phyloP scores from a whole-genome alignment of 2,888 invertebrate genomes.

The Quadriops clusia region DNA sequence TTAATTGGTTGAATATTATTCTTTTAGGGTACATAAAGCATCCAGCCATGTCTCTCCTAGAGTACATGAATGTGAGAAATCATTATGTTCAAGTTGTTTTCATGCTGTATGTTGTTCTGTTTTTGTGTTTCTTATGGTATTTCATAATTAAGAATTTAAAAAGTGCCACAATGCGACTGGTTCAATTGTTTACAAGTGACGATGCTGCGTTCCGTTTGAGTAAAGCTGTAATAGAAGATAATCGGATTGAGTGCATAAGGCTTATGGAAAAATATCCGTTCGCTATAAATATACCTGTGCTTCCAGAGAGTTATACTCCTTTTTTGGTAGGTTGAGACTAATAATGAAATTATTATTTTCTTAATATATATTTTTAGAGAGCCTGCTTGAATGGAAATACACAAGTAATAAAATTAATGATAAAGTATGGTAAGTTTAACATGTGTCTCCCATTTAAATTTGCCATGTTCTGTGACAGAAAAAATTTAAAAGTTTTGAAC shows the following conservation, averaged over 20 bases:
- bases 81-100: too few species aligned
- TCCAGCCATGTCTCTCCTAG: too few species aligned
- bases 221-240: too few species aligned
- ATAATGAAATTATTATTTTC: neutral
- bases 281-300: slow-evolving; percentile 9
- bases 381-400: slow-evolving; percentile 14
- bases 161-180: too few species aligned
- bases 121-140: too few species aligned
- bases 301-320: slow-evolving; percentile 9
- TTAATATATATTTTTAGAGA: slow-evolving; percentile 9
- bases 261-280: slow-evolving; percentile 9
- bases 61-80: too few species aligned
- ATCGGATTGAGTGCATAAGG: slow-evolving; percentile 7
- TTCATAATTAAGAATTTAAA: too few species aligned
- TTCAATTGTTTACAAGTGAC: too few species aligned
- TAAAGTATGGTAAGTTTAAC: slow-evolving; percentile 8
- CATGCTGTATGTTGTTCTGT: too few species aligned
- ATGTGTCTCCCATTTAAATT: neutral
- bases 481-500: neutral
- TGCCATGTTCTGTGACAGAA: neutral
- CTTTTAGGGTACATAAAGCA: too few species aligned
- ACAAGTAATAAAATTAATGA: slow-evolving; percentile 12
- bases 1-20: too few species aligned
- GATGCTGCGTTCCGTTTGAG: too few species aligned
- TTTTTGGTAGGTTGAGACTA: slow-evolving; percentile 14